phyloP scores from a whole-genome alignment of 2,797 vertebrate species.

The Anolis apletophallus region DNA sequence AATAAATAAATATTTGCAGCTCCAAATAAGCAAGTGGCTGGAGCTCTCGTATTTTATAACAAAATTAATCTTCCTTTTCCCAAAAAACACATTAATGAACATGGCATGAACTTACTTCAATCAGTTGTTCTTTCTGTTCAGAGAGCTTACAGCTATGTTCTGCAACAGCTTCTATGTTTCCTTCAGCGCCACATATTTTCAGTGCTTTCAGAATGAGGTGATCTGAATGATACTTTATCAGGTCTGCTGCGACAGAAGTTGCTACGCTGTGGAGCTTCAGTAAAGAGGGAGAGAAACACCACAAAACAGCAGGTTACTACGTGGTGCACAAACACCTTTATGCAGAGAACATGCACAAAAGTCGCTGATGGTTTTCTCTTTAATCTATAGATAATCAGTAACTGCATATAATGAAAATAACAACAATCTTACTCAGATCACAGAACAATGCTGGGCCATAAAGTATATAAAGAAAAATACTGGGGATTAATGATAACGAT shows the following conservation, averaged over 20 bases:
- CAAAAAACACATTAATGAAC: conserved; percentile 7
- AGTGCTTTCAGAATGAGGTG: conserved; percentile 90
- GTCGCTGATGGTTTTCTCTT: not conserved
- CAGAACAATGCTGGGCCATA: not conserved
- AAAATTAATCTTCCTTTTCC: not conserved
- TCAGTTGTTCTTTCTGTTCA: conserved; percentile 96
- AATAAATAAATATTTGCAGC: too few relatives aligned
- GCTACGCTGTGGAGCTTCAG: conserved; percentile 91
- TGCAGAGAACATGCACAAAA: not conserved
- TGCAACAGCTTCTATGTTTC: conserved; percentile 93
- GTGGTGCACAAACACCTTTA: not conserved
- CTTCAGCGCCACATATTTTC: conserved; percentile 91
- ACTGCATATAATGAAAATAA: not conserved
- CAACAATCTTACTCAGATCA: not conserved
- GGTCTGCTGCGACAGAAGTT: conserved; percentile 86
- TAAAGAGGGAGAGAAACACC: conserved; percentile 16
- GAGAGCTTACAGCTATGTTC: conserved; percentile 91
- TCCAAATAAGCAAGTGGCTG: not conserved
- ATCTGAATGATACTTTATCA: conserved; percentile 91
- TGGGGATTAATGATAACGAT: not conserved
- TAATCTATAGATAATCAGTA: not conserved
- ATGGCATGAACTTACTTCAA: conserved; percentile 85
- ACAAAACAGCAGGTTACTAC: conserved; percentile 1
- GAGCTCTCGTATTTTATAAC: not conserved
- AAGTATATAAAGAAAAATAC: not conserved